phyloP scores from a whole-genome alignment of 2,888 invertebrate species.

The Leptopilina myrica region DNA sequence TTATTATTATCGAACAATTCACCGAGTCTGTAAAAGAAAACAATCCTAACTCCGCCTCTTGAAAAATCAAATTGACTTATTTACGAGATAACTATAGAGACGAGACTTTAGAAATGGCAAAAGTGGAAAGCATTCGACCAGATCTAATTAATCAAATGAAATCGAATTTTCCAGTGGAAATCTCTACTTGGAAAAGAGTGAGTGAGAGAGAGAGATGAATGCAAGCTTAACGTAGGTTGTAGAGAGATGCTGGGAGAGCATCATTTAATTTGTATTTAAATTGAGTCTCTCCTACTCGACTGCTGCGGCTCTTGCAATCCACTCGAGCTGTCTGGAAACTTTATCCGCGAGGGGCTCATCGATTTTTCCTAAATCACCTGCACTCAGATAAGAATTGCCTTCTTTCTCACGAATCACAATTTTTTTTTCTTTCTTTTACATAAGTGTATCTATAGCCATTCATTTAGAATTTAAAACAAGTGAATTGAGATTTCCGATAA shows the following conservation, averaged over 20 bases:
- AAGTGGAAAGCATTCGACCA: constrained; percentile 7
- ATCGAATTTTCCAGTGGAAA: constrained; percentile 60
- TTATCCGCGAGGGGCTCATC: constrained; percentile 30
- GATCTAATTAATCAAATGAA: constrained; percentile 57
- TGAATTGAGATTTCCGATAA: background rate
- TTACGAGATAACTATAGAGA: background rate
- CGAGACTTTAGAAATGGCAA: background rate
- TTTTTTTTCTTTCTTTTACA: background rate
- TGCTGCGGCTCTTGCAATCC: constrained; percentile 34
- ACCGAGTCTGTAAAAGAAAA: no score
- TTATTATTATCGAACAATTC: no score
- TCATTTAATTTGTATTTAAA: constrained; percentile 71
- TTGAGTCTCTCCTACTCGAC: constrained; percentile 57
- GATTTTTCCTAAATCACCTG: constrained; percentile 36
- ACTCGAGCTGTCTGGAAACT: constrained; percentile 39
- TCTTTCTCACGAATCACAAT: background rate
- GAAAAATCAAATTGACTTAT: background rate
- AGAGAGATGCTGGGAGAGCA: constrained; percentile 49
- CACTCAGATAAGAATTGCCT: constrained; percentile 5
- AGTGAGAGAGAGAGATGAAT: constrained; percentile 16
- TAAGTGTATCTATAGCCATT: background rate
- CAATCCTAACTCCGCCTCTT: no score
- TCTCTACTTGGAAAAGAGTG: constrained; percentile 48
- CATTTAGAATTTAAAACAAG: constrained; percentile 1
- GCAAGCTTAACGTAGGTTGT: constrained; percentile 24